A percentile compares a stretch with the other conserved stretches of the same genome.
These are phyloP conservation scores for Pseudotriccus pelzelni DNA, from an alignment of 2,797 vertebrate genomes.

Conservation along the genomic window DNA sequence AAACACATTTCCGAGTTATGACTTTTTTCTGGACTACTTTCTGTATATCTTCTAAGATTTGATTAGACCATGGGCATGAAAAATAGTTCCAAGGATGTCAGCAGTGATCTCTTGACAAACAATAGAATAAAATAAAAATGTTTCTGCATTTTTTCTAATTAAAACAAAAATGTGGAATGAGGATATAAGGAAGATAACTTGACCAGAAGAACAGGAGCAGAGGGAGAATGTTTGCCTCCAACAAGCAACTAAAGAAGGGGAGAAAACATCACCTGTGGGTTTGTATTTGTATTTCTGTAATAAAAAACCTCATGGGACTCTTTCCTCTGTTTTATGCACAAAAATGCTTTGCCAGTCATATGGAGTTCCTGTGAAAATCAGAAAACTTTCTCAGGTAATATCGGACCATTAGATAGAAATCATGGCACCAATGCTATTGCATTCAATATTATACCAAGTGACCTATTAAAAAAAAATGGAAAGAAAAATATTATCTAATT, in stretches of 20 bases:
- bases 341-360: background rate
- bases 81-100: background rate
- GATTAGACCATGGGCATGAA: background rate
- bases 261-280: background rate
- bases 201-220: background rate
- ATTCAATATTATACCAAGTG: background rate
- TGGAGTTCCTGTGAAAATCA: background rate
- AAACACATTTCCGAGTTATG: no score
- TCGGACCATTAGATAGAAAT: background rate
- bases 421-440: background rate
- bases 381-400: background rate
- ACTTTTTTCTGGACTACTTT: background rate
- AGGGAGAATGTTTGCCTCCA: background rate
- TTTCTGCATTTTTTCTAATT: background rate
- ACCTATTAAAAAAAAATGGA: background rate
- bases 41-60: background rate
- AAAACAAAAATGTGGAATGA: background rate
- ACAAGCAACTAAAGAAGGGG: background rate
- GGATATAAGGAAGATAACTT: background rate
- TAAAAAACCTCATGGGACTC: background rate
- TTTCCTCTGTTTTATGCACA: background rate
- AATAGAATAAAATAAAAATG: background rate
- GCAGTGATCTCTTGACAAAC: background rate
- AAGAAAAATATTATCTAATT: background rate
- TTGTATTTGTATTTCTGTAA: background rate